A percentile compares a stretch with the other conserved stretches of the same genome.
These are phyloP conservation scores for Dendrocopos noguchii DNA, from an alignment of 2,113 vertebrate genomes.

Conservation along the genomic window DNA sequence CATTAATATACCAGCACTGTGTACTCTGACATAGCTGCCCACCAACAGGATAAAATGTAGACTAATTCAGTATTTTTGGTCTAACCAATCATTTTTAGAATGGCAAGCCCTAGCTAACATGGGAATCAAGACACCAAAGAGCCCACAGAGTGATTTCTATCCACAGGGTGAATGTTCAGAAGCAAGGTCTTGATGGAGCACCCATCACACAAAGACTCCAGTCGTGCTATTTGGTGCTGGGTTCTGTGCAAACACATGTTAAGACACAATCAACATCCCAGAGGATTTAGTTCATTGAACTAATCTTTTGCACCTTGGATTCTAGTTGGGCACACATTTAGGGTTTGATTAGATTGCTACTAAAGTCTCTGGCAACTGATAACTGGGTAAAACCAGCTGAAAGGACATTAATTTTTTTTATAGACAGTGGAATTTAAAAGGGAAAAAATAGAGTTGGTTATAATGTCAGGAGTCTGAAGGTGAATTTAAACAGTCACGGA, in stretches of 20 bases:
- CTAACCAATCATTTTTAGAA: background rate
- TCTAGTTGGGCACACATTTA: slow-evolving; percentile 7
- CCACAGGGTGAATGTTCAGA: slow-evolving; percentile 50
- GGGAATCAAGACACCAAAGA: background rate
- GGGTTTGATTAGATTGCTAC: slow-evolving; percentile 2
- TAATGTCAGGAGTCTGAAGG: slow-evolving; percentile 48
- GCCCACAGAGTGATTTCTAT: slow-evolving; percentile 4
- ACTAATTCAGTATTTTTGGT: slow-evolving; percentile 34
- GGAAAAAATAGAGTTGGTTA: slow-evolving; percentile 26
- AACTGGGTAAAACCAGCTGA: slow-evolving; percentile 49
- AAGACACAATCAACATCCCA: slow-evolving; percentile 18
- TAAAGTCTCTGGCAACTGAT: slow-evolving; percentile 26
- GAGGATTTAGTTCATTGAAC: slow-evolving; percentile 33
- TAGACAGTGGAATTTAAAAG: slow-evolving; percentile 48
- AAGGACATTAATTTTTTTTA: slow-evolving; percentile 31
- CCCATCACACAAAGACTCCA: slow-evolving; percentile 36
- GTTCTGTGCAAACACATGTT: slow-evolving; percentile 31
- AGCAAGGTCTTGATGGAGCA: slow-evolving; percentile 65
- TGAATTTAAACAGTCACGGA: slow-evolving; percentile 47
- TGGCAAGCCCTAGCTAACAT: background rate
- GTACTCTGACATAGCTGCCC: background rate
- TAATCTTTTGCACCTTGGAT: slow-evolving; percentile 53
- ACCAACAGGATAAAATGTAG: background rate
- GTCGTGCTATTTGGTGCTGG: slow-evolving; percentile 18
- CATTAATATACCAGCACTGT: slow-evolving; percentile 15